These are phyloP conservation scores for Crypturellus undulatus DNA, from an alignment of 2,113 vertebrate genomes.

Conservation along the genomic window DNA sequence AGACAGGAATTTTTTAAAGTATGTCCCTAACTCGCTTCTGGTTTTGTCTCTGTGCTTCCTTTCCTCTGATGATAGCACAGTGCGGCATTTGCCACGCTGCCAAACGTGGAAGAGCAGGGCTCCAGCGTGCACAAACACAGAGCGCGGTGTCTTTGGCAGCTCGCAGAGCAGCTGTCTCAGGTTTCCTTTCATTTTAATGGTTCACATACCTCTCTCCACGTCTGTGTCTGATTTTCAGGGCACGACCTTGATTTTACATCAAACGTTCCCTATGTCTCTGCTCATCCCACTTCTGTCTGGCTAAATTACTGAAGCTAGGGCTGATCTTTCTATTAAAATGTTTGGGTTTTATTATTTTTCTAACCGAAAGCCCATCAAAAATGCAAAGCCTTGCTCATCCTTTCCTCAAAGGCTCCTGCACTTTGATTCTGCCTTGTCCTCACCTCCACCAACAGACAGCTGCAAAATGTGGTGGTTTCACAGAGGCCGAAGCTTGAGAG, in stretches of 20 bases:
- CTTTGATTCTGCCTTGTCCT: slow-evolving; percentile 24
- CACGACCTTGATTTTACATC: slow-evolving; percentile 67
- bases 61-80: slow-evolving; percentile 48
- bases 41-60: slow-evolving; percentile 34
- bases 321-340: slow-evolving; percentile 74
- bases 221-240: slow-evolving; percentile 76
- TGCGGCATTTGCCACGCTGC: neutral
- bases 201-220: slow-evolving; percentile 41
- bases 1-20: slow-evolving; percentile 41
- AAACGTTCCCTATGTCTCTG: slow-evolving; percentile 44
- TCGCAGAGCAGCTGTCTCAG: slow-evolving; percentile 18
- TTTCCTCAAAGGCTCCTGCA: slow-evolving; percentile 23
- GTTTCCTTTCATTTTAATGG: slow-evolving; percentile 70
- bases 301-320: slow-evolving; percentile 50
- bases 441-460: neutral
- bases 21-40: neutral
- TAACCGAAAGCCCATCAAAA: slow-evolving; percentile 62
- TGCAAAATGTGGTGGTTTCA: neutral
- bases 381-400: slow-evolving; percentile 50
- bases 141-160: neutral
- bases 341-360: slow-evolving; percentile 61
- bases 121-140: slow-evolving; percentile 22
- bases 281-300: slow-evolving; percentile 67
- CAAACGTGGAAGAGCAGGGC: slow-evolving; percentile 7
- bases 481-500: neutral